Evolutionary conservation across 2,797 vertebrate species (phyloP), one percentile per base, ranked within the genome.

Genomic region (Gallinago solitaria): DNA sequence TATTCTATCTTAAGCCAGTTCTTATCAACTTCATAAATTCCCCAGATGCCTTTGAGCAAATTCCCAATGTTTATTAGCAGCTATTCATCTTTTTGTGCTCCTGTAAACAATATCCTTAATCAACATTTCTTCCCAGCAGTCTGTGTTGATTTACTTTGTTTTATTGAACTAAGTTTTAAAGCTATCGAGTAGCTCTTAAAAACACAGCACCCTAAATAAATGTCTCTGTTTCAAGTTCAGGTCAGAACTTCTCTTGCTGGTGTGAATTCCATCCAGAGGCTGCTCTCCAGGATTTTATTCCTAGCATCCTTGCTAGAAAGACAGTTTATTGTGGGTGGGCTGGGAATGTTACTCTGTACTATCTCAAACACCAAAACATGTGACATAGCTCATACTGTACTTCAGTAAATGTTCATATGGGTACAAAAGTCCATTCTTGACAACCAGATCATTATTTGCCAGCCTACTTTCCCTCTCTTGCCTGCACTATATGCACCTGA

Each of bases 71-170:
- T 95, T 96, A 94, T 96, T 96, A 95, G 91, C 79, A 89, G 75
- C 78, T 93, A 87, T 92, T 95, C 48, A 87, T 95, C 95, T 95
- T 95, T 90, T 82, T 87, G 80, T 90, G 30, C 45, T 81, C 67
- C 78, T 95, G 71, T 96, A 94, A 96, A 94, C 91, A 94, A 91
- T 37, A 68, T 56, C 71, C 64, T 94, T 94, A 87, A 96, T 93
- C 95, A 95, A 82, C 74, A 68, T 92, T 80, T 91, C 63, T 95
- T 94, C 41, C 78, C 74, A 84, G 88, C 56, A 87, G 75, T 48
- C 69, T 74, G 9, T 33, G 76, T 79, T 77, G 85, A 90, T 96
- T 95, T 95, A 81, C 82, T 92, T 92, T 92, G 56, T 48, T 93
- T 94, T 85, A 50, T 61, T 85, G 73, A 94, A 90, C 83, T 43